Evolutionary conservation across 2,113 vertebrate genomes (phyloP).

Genomic region (Lutjanus erythropterus): DNA sequence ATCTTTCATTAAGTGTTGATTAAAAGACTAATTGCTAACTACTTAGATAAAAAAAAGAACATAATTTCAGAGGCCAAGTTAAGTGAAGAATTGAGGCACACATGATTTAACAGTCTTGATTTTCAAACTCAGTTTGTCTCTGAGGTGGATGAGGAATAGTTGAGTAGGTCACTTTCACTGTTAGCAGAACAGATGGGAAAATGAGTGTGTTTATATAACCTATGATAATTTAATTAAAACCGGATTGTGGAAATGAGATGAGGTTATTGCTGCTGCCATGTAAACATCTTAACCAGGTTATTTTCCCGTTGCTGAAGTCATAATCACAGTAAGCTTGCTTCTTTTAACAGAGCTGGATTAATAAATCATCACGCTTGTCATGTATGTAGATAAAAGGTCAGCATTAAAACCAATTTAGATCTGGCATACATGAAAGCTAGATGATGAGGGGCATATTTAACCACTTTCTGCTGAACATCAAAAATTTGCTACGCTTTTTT

Average conservation of each 20-base stretch:
- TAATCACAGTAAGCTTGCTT: neutral
- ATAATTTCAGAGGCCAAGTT: no score
- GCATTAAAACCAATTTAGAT: neutral
- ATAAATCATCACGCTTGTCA: neutral
- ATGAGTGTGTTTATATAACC: neutral
- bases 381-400: neutral
- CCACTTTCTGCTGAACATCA: neutral
- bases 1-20: neutral
- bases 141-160: neutral
- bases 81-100: neutral
- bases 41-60: neutral
- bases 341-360: conserved; percentile 9
- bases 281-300: conserved; percentile 24
- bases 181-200: conserved; percentile 10
- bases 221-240: conserved; percentile 5
- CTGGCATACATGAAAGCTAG: neutral
- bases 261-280: conserved; percentile 18
- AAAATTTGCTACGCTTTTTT: conserved; percentile 21
- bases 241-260: neutral
- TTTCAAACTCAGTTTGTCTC: conserved; percentile 5
- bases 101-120: neutral
- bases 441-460: neutral
- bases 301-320: neutral
- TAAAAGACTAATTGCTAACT: neutral
- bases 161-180: neutral